Base-by-base conservation (phyloP, 2,888 invertebrate genomes). In the Oeneis ivallda region DNA sequence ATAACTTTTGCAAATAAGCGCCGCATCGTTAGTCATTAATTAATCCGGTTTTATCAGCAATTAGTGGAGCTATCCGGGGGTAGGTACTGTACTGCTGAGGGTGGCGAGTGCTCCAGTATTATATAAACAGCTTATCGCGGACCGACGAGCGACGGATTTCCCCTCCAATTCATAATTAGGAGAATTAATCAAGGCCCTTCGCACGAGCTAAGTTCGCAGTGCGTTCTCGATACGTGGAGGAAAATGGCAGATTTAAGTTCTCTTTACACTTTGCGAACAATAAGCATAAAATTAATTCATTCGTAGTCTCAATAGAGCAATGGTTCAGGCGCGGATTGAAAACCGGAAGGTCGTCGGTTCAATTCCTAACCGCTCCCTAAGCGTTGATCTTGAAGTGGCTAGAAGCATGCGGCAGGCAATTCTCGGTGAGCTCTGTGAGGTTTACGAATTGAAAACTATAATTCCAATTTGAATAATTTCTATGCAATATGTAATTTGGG, bases 41-140 rank as follows among this genome's bases (percentile, higher is more conserved):
- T 56, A 39, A 56, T 56, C 41, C 19, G 17, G 2, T 56, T 19
- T 41, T 56, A 19, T 56, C 56, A 56, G 56, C 56, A 56, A 41
- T 56, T 41, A 56, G 56, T 39, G 1, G 17, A 10, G 11, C 6
- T 6, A 10, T 50, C 19, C 9, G 10, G 15, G 15, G 37, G 15
- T 9, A 17, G n/a, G n/a, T 37, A 15, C 34, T 53, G 15, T 10
- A 54, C 5, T 54, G n/a, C n/a, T 10, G 9, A 15, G 17, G 17
- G 47, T 17, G 15, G 17, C 47, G 17, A 39, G 1, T n/a, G 26
- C 54, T 39, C 37, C 37, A 37, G 6, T 17, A 7, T 54, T 53
- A n/a, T 53, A n/a, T 37, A 34, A 9, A 2, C 53, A 32, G 34
- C 15, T 53, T 53, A 53, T 34, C 53, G 34, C 32, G n/a, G 9